Evolutionary conservation across 2,888 invertebrate genomes (phyloP).

Genomic region (Limnephilus auricula): DNA sequence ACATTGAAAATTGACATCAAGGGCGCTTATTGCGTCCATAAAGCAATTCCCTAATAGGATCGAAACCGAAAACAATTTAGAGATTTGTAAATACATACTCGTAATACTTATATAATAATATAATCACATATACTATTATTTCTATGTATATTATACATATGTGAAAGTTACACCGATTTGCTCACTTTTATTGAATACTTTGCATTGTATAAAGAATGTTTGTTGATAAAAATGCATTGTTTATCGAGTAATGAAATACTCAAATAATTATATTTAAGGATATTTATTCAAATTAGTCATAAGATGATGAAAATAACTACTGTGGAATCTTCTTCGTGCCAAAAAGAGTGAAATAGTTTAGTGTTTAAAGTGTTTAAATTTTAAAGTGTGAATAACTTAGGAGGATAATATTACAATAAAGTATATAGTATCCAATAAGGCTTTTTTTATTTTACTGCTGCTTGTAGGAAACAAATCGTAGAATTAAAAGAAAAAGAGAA

Average conservation of each 20-base stretch:
- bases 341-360: slow-evolving; percentile 53
- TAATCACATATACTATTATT: neutral
- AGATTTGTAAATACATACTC: neutral
- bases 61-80: neutral
- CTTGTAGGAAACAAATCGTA: neutral
- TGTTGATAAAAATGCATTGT: slow-evolving; percentile 5
- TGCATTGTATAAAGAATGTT: neutral
- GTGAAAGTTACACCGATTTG: neutral
- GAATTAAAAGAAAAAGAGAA: neutral
- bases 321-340: slow-evolving; percentile 64
- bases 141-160: neutral
- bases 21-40: too few species aligned
- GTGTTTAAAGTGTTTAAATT: neutral
- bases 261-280: too few species aligned
- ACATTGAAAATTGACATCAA: too few species aligned
- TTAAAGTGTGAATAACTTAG: neutral
- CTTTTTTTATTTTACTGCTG: neutral
- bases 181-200: neutral
- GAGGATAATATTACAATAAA: neutral
- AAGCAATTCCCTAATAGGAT: neutral
- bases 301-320: slow-evolving; percentile 43
- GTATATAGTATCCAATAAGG: neutral
- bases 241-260: neutral
- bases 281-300: neutral
- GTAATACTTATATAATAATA: neutral